Evolutionary conservation across 2,888 invertebrate species (phyloP).

Genomic region (Melanostoma scalare): DNA sequence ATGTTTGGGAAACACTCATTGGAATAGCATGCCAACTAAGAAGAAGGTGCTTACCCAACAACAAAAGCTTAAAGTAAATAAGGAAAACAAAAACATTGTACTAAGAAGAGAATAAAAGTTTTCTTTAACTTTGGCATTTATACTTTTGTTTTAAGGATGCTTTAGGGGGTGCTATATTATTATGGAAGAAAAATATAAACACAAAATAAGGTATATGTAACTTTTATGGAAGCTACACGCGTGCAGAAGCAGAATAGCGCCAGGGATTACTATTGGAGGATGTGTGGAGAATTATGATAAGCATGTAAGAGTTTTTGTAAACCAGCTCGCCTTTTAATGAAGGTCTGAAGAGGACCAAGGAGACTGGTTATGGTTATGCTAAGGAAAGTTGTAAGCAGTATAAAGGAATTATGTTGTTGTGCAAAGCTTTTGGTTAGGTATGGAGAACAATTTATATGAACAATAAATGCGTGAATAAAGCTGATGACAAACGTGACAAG

Average conservation of each 20-base stretch:
- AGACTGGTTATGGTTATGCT: conserved; percentile 1
- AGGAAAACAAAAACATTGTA: conserved; percentile 20
- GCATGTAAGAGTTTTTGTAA: conserved; percentile 47
- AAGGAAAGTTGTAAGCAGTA: conserved; percentile 48
- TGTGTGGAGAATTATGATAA: conserved; percentile 66
- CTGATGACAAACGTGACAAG: too few relatives aligned
- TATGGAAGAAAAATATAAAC: conserved; percentile 10
- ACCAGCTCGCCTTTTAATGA: conserved; percentile 49
- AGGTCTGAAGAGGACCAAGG: conserved; percentile 28
- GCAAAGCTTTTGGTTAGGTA: too few relatives aligned
- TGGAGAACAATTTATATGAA: too few relatives aligned
- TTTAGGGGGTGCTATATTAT: conserved; percentile 37
- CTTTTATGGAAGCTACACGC: neutral
- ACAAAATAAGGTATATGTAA: neutral
- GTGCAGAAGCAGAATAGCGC: conserved; percentile 15
- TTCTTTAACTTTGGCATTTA: conserved; percentile 56
- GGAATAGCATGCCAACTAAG: conserved; percentile 11
- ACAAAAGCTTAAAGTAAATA: neutral
- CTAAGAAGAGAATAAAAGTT: neutral
- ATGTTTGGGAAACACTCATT: conserved; percentile 37
- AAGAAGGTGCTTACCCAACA: neutral
- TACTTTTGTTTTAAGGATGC: conserved; percentile 54
- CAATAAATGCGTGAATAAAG: too few relatives aligned
- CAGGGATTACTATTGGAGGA: conserved; percentile 48
- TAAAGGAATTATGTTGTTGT: conserved; percentile 52